phyloP scores from a whole-genome alignment of 2,113 vertebrate species.

The Psittacula cyanocephala region DNA sequence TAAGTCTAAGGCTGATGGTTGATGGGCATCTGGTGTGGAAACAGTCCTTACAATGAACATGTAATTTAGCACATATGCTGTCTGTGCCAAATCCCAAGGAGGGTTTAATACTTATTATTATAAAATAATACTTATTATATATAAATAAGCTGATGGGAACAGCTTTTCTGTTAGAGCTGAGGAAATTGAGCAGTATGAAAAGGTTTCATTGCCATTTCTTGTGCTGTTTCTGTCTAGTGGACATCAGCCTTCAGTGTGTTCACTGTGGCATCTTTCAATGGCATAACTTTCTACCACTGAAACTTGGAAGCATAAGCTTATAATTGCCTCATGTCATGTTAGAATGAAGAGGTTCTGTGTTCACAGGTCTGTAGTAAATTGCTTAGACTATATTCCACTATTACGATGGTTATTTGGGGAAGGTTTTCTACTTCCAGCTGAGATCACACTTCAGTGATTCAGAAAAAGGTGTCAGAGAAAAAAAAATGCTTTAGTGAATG shows the following conservation, averaged over 20 bases:
- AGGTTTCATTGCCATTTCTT: not conserved
- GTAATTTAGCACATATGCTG: not conserved
- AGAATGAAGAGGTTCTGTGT: not conserved
- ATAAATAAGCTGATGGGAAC: not conserved
- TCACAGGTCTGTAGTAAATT: not conserved
- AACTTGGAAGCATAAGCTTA: not conserved
- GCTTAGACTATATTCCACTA: not conserved
- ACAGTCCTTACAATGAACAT: not conserved
- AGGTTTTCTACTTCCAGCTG: constrained; percentile 5
- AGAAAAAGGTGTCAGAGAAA: not conserved
- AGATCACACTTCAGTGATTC: not conserved
- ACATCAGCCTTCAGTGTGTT: not conserved
- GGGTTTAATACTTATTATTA: not conserved
- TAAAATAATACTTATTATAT: not conserved
- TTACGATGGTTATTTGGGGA: not conserved
- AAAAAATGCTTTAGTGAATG: not conserved
- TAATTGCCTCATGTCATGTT: not conserved
- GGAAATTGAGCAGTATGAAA: not conserved
- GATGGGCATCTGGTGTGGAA: not conserved
- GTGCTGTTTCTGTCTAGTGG: not conserved
- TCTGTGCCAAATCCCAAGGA: not conserved
- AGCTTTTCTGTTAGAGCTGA: not conserved
- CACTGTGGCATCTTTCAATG: not conserved
- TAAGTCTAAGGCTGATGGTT: not conserved
- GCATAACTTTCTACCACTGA: not conserved